A percentile compares a stretch with the other conserved stretches of the same genome.
phyloP scores from a whole-genome alignment of 2,113 vertebrate genomes.

The Solenodon paradoxus region DNA sequence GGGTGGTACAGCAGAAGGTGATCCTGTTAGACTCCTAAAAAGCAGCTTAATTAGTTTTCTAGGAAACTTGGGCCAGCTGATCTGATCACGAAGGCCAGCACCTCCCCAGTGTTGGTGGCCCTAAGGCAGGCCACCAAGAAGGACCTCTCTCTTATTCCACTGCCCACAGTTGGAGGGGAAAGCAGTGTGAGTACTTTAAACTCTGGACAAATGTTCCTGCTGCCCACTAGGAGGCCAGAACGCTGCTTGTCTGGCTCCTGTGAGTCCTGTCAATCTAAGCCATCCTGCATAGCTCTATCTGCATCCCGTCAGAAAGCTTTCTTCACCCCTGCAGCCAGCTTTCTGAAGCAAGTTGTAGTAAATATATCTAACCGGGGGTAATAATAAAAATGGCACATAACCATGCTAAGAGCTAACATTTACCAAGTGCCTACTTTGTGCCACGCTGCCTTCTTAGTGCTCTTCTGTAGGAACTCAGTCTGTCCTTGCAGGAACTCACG shows the following conservation, averaged over 20 bases:
- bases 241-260: not conserved
- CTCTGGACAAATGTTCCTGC: not conserved
- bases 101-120: too few relatives aligned
- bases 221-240: not conserved
- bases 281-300: not conserved
- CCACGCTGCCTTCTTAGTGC: not conserved
- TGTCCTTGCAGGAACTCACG: not conserved
- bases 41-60: not conserved
- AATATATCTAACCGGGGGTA: not conserved
- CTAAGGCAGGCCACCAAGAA: not conserved
- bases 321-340: not conserved
- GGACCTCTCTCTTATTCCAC: not conserved
- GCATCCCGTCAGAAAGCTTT: not conserved
- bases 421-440: not conserved
- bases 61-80: too few relatives aligned
- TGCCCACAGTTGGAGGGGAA: not conserved
- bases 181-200: not conserved
- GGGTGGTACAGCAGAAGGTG: not conserved
- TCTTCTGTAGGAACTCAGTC: not conserved
- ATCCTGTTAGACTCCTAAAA: not conserved
- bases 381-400: accelerated
- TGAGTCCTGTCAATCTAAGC: not conserved
- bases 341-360: not conserved
- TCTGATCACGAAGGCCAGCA: too few relatives aligned
- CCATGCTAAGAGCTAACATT: not conserved